Evolutionary conservation across 2,113 vertebrate species (phyloP).

Genomic region (Neolamprologus variostigma): DNA sequence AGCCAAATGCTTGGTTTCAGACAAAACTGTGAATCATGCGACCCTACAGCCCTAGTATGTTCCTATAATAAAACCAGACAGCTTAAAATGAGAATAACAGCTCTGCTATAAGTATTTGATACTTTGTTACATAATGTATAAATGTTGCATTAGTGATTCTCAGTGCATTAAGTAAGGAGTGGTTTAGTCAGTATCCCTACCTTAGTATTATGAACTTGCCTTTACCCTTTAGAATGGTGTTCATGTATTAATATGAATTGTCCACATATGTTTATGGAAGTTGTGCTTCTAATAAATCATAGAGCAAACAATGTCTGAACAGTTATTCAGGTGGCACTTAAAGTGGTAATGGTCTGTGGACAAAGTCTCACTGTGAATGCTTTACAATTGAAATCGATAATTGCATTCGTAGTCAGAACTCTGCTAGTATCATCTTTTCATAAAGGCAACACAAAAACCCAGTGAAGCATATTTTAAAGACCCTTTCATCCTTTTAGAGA

Average conservation of each 20-base stretch:
- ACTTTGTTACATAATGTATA: background rate
- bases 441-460: background rate
- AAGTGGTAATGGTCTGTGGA: background rate
- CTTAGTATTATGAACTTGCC: background rate
- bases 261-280: background rate
- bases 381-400: background rate
- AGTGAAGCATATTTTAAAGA: background rate
- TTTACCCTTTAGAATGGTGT: background rate
- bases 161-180: background rate
- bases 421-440: background rate
- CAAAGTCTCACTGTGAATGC: background rate
- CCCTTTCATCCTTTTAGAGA: background rate
- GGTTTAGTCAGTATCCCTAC: background rate
- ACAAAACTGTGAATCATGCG: background rate
- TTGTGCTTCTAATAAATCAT: background rate
- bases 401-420: background rate
- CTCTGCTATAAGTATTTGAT: background rate
- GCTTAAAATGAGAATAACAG: background rate
- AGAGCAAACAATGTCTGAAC: background rate
- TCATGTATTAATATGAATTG: background rate
- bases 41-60: background rate
- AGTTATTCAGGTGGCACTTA: background rate
- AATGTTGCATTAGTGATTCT: background rate
- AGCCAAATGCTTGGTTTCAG: background rate
- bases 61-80: accelerated